Evolutionary conservation across 30 jellyfish, hydroid and myxozoan genomes (phyloP), one percentile per base, ranked within the genome.

Genomic region (Cassiopea xamachana): DNA sequence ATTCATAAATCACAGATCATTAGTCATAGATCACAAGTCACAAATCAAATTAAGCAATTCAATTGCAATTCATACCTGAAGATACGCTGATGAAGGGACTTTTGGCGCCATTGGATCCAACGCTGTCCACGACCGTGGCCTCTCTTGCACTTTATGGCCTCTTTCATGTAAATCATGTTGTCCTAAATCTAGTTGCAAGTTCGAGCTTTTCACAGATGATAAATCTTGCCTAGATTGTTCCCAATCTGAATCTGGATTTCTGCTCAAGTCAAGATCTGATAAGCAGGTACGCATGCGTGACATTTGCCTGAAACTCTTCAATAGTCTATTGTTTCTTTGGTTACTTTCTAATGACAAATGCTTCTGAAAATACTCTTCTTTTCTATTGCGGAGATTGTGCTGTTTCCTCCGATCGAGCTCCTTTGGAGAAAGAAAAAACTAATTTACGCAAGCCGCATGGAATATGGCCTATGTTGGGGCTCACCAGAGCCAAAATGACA

Each of bases 251-350:
- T 77, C 94, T 0, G 89, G 67, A 1, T 46, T 46, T 69, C 84
- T 77, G 70, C 94, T 87, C 85, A 87, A 72, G 69, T 87, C 94
- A 44, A 77, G 71, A 48, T 87, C 84, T 46, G 94, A 87, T 59
- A 87, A 60, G 62, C 94, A 87, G 1, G 89, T 76, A 6, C 94
- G 86, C 94, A 87, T 87, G 89, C 89, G 89, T 75, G 94, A 87
- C 94, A 87, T 87, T 58, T 87, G 94, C 60, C 73, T 87, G 73
- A 87, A 87, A 62, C 94, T 87, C 68, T 87, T 87, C 81, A 87
- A 43, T 43, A 87, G 83, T 62, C 89, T 46, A 61, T 60, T 87
- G 77, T 87, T 87, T 46, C 94, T 46, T 67, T 77, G 89, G 58
- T 87, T 87, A 72, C 77, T 87, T 51, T 87, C 87, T 13, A 74